Evolutionary conservation across 2,797 vertebrate species (phyloP), one percentile per base, ranked within the genome.

Genomic region (Chaetodon trifasciatus): DNA sequence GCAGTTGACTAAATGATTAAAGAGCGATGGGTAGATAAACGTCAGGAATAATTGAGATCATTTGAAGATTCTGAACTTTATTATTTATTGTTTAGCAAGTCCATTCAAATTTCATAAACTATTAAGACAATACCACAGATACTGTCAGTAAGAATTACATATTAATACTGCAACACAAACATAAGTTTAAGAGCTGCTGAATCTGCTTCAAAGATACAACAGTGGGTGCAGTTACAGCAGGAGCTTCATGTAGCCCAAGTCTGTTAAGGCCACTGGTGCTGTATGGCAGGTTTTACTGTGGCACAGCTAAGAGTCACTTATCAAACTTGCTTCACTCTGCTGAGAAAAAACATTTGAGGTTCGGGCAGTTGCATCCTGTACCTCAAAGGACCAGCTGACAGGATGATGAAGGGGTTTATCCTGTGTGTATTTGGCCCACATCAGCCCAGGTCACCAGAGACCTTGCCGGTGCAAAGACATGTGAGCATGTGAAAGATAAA

Each of bases 351-450:
- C 44, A 73, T 84, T 81, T 72, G 56, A 66, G 76, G 65, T 81
- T 19, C 0, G 3, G 67, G 66, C 0, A 40, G 65, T 57, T 79
- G 50, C 74, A 50, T 83, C 55, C 15, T n/a, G 8, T 52, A 76
- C 77, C 88, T 88, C 84, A 76, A 55, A 84, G 80, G 83, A 78
- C 19, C 58, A 57, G 68, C 52, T 86, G 88, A 89, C 89, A 91
- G 74, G 61, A 90, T 91, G 91, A 91, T 90, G 89, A 90, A 92
- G 82, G 65, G 53, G 61, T 78, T 84, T 62, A 78, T 81, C 68
- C 65, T 52, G 63, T 75, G 71, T 71, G 76, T 81, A 78, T 84
- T 89, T 86, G 81, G 57, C 70, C 87, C 74, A 74, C 73, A 86
- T 85, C 78, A 86, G 58, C 49, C 23, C 70, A 70, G 82, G 81